phyloP scores from a whole-genome alignment of 1,140 invertebrate species.

The Holcopasites calliopsidis region DNA sequence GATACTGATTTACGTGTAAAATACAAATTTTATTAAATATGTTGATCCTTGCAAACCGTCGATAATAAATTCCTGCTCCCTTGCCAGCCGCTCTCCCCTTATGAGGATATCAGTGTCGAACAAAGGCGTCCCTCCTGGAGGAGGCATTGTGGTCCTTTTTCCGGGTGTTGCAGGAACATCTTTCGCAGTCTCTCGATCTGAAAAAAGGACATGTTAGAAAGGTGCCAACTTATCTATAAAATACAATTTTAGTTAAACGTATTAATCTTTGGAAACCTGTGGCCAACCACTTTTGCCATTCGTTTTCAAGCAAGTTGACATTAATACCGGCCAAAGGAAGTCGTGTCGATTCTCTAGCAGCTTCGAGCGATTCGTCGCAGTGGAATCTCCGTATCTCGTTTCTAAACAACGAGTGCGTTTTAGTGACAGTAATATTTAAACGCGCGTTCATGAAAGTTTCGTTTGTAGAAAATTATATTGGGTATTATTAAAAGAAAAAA shows the following conservation, averaged over 20 bases:
- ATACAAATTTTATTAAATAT: too few species aligned
- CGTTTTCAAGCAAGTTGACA: neutral
- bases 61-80: too few species aligned
- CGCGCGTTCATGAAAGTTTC: too few species aligned
- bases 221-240: neutral
- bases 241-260: neutral
- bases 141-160: too few species aligned
- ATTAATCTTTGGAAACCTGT: neutral
- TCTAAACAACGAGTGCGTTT: neutral
- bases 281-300: too few species aligned
- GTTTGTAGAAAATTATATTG: too few species aligned
- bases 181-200: neutral
- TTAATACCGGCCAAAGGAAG: neutral
- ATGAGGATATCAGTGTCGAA: too few species aligned
- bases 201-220: neutral
- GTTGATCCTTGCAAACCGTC: too few species aligned
- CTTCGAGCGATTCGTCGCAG: neutral
- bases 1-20: too few species aligned
- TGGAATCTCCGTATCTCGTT: neutral
- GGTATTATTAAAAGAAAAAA: neutral
- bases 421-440: too few species aligned
- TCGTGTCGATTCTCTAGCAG: neutral
- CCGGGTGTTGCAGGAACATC: neutral
- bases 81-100: too few species aligned
- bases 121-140: too few species aligned